Base-by-base conservation (phyloP, 2,797 vertebrate genomes). In the Halcyon badia region DNA sequence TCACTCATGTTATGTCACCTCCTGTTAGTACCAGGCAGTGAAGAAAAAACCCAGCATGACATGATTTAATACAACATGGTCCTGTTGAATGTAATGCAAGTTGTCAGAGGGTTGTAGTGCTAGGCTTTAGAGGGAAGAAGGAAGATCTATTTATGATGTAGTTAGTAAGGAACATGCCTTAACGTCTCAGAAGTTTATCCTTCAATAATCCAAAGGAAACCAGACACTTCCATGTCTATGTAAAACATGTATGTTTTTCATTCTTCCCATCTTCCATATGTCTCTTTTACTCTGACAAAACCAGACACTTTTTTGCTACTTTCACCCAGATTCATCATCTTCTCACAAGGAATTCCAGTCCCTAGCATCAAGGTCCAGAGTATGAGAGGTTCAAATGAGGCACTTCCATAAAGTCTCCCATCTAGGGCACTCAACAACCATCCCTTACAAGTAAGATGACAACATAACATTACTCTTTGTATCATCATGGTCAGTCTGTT, bases 1-100 rank as follows among this genome's bases (percentile, higher is more conserved):
- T 95, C 94, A 65, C 75, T 87, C 65, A 11, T 73, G 85, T 95
- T 62, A 7, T 75, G 89, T 87, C 94, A 93, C 44, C 48, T 94
- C 84, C 68, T 90, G 71, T 95, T 95, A 92, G 66, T 3, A 64
- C 17, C n/a, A 94, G 70, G 11, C 52, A 80, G 57, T 4, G 22
- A 26, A 44, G 37, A 52, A 41, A 61, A 48, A 26, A 7, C 3
- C 2, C 52, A 68, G 7, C 58, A 10, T 71, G 72, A 82, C 52
- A 30, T 4, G 51, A 73, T 39, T 64, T 28, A 60, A 68, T 52
- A 57, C 61, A 57, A 10, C 77, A 51, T 2, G 18, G 46, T 64
- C 54, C 58, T 87, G 87, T 56, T 93, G 64, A 92, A 68, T 30
- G 48, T 41, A 83, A 91, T 89, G 75, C 24, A 15, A 64, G 73